Percentiles rank a stretch among this genome's conserved stretches.
Conservation (phyloP, 2,888 invertebrate genomes). For the Metalampra italica region DNA sequence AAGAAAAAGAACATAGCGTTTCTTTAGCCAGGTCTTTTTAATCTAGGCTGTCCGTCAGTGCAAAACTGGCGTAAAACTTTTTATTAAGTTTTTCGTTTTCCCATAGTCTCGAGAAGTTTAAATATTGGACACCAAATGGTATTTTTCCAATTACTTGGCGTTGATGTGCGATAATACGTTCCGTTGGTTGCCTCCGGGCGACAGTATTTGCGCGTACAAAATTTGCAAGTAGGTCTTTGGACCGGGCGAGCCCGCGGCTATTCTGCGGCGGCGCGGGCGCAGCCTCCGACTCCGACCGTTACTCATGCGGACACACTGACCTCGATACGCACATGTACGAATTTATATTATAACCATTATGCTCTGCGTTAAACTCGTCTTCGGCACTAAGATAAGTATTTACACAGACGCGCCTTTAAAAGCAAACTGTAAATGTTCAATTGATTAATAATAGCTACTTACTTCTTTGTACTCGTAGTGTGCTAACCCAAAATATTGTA, state of each 20-base stretch:
- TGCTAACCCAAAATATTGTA: no score
- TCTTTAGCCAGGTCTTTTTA: no score
- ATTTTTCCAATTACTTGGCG: not conserved
- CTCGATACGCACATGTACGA: conserved; percentile 50
- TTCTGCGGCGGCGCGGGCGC: conserved; percentile 15
- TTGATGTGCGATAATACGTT: conserved; percentile 16
- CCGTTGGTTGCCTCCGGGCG: conserved; percentile 34
- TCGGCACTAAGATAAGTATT: not conserved
- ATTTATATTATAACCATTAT: conserved; percentile 38
- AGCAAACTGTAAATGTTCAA: not conserved
- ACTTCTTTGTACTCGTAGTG: no score
- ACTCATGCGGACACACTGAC: conserved; percentile 61
- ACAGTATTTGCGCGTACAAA: conserved; percentile 38
- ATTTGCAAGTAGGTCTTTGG: conserved; percentile 44
- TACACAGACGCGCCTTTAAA: not conserved
- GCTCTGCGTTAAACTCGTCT: conserved; percentile 17
- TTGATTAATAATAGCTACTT: no score
- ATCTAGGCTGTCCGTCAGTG: no score
- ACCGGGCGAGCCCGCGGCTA: conserved; percentile 17
- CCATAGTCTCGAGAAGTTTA: not conserved
- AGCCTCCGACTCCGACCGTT: conserved; percentile 57
- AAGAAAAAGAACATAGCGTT: no score
- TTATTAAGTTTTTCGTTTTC: no score
- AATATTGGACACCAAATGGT: not conserved
- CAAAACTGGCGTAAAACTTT: no score